Evolutionary conservation across 2,888 invertebrate genomes (phyloP), one percentile per base, ranked within the genome.

Genomic region (Timandra comae): DNA sequence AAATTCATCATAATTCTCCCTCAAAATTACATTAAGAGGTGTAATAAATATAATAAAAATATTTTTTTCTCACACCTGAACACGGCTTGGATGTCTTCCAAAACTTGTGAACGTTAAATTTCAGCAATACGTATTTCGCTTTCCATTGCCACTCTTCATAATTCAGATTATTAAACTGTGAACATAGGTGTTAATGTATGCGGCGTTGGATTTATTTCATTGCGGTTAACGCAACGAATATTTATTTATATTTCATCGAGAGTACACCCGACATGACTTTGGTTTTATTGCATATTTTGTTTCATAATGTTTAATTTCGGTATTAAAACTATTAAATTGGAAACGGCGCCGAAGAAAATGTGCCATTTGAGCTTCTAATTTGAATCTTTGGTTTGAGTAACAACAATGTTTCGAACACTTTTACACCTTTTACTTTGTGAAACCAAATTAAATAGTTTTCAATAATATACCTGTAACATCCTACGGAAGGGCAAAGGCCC

Each of bases 51-150:
- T 49, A 27, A 48, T 46, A 41, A 45, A 45, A 50, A 52, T 46
- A 35, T 42, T 43, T 50, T 55, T 61, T 56, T 58, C 53, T 67
- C 54, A 46, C 63, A 67, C 68, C 65, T 70, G 64, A 55, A 48
- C 34, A 41, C 33, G 31, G 34, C 33, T 58, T 64, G 59, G 64
- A 62, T 36, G 29, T 35, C 47, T 42, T 62, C 56, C 61, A 59
- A 57, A 49, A 36, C 12, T 27, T 31, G 40, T 37, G 35, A 46
- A 44, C 39, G 42, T 47, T 37, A 43, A 45, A 49, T 43, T 43
- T 46, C 31, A 26, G 13, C 30, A 40, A 29, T 12, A 45, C 39
- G 45, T 42, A 46, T 49, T 48, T 52, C 19, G 42, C 37, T 43
- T 34, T 41, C 50, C 55, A 54, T 49, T 51, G 47, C 55, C 37